Evolutionary conservation across 2,888 invertebrate genomes (phyloP).

Genomic region (Orchestes rusci): DNA sequence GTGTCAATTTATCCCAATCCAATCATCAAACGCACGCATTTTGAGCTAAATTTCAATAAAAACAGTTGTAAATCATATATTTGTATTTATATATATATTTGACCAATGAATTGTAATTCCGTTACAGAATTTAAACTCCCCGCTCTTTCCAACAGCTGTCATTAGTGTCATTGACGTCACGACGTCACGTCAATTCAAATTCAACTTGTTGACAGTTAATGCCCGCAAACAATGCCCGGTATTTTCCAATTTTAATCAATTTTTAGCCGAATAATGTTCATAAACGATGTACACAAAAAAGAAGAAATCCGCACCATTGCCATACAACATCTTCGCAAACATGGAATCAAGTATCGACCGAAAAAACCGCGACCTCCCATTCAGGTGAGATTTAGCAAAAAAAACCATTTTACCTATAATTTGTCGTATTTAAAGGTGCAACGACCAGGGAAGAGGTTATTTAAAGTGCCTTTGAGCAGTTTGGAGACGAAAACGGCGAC

Average conservation of each 20-base stretch:
- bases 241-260: neutral
- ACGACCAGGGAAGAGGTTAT: conserved; percentile 43
- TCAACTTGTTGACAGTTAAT: too few species aligned
- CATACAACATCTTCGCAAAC: conserved; percentile 58
- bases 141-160: too few species aligned
- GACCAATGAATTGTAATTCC: too few species aligned
- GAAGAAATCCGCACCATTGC: conserved; percentile 52
- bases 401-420: neutral
- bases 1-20: too few species aligned
- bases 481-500: conserved; percentile 51
- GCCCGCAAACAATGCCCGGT: too few species aligned
- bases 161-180: too few species aligned
- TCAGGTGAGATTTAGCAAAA: conserved; percentile 35
- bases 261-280: conserved; percentile 42
- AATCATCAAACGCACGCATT: too few species aligned
- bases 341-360: conserved; percentile 63
- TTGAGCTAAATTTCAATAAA: too few species aligned
- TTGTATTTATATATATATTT: too few species aligned
- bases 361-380: conserved; percentile 56
- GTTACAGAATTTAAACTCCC: too few species aligned
- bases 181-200: too few species aligned
- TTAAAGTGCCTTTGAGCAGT: conserved; percentile 48
- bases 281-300: conserved; percentile 49
- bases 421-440: conserved; percentile 30
- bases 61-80: too few species aligned